phyloP scores from a whole-genome alignment of 2,113 vertebrate species.

The Platichthys stellatus region DNA sequence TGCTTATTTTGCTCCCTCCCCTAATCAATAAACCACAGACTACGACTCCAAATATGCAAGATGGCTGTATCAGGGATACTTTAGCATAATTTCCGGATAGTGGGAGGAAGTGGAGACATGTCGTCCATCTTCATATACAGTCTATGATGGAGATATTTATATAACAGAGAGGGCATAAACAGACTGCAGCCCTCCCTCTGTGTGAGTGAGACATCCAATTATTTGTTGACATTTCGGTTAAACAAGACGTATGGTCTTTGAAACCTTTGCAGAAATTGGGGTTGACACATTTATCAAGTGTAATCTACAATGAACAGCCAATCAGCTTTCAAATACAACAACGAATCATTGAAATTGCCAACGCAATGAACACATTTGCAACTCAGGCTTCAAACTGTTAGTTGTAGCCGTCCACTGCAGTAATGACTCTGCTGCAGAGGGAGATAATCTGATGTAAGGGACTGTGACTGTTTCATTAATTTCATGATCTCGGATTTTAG shows the following conservation, averaged over 20 bases:
- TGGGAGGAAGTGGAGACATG: too few relatives aligned
- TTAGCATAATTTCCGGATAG: too few relatives aligned
- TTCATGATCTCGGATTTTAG: too few relatives aligned
- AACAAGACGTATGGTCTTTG: slow-evolving; percentile 1
- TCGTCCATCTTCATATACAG: too few relatives aligned
- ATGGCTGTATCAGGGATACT: too few relatives aligned
- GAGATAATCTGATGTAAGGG: slow-evolving; percentile 1
- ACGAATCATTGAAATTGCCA: slow-evolving; percentile 24
- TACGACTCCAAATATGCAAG: too few relatives aligned
- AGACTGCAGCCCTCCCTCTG: background rate
- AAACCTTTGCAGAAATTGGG: slow-evolving; percentile 6
- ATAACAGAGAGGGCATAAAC: too few relatives aligned
- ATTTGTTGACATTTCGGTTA: background rate
- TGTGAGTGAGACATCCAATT: slow-evolving; percentile 9
- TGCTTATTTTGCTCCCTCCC: too few relatives aligned
- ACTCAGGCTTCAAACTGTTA: background rate
- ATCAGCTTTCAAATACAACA: slow-evolving; percentile 21
- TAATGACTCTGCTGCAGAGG: background rate
- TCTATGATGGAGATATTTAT: too few relatives aligned
- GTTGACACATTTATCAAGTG: slow-evolving; percentile 24
- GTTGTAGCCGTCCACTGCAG: background rate
- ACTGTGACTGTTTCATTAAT: background rate
- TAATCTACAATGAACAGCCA: slow-evolving; percentile 10
- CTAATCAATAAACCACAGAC: too few relatives aligned
- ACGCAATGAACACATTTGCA: slow-evolving; percentile 4